phyloP scores from a whole-genome alignment of 2,113 vertebrate genomes.

The Osmerus mordax region DNA sequence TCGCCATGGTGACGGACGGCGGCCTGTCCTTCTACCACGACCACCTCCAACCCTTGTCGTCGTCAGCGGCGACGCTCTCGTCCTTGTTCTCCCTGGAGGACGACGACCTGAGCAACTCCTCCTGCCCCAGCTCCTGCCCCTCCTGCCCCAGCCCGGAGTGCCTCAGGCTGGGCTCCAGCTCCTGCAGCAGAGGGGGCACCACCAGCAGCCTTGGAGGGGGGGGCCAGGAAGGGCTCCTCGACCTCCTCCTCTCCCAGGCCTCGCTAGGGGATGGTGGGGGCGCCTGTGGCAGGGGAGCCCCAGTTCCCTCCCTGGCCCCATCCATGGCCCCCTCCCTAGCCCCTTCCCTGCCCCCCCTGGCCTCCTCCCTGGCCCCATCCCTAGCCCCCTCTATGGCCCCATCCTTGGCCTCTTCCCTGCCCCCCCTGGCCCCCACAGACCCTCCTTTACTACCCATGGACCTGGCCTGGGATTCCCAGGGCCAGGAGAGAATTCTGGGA shows the following conservation, averaged over 20 bases:
- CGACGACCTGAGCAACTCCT: conserved; percentile 89
- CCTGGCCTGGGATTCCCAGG: conserved; percentile 80
- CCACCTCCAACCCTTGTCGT: conserved; percentile 29
- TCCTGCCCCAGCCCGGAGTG: conserved; percentile 81
- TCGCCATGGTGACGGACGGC: conserved; percentile 77
- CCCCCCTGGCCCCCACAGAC: conserved; percentile 42
- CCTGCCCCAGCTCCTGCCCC: conserved; percentile 86
- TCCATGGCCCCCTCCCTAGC: conserved; percentile 41
- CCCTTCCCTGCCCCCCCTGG: conserved; percentile 56
- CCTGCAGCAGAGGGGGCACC: conserved; percentile 47
- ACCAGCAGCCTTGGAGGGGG: conserved; percentile 76
- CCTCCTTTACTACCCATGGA: conserved; percentile 62
- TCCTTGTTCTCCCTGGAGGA: conserved; percentile 80
- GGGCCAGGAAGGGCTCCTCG: conserved; percentile 87
- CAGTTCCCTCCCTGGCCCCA: conserved; percentile 38
- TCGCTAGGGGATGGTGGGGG: conserved; percentile 62
- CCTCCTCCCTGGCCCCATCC: conserved; percentile 73
- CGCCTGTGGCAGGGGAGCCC: not conserved
- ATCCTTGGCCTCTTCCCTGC: conserved; percentile 50
- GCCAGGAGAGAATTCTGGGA: conserved; percentile 62
- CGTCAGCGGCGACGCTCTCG: conserved; percentile 68
- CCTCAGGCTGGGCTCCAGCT: conserved; percentile 49
- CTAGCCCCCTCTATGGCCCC: conserved; percentile 46
- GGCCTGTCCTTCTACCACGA: conserved; percentile 71
- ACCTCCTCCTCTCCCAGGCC: conserved; percentile 88